A percentile compares a stretch with the other conserved stretches of the same genome.
Conservation (phyloP, 2,797 vertebrate genomes). For the Pangasius mekongensis region DNA sequence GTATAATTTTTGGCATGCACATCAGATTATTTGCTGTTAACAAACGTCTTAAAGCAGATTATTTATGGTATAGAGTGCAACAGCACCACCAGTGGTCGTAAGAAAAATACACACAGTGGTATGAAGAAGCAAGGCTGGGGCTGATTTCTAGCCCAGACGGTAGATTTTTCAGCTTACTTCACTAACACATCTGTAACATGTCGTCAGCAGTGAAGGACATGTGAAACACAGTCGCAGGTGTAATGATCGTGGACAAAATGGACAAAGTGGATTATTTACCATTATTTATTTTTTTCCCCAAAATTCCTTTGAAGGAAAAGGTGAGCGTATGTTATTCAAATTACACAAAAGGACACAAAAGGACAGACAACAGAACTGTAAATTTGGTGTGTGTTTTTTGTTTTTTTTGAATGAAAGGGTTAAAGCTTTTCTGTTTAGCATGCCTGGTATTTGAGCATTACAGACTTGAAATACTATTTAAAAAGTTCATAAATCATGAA, state of each 20-base stretch:
- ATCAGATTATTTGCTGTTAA: not conserved
- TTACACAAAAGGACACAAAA: not conserved
- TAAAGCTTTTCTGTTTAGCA: not conserved
- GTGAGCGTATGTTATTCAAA: not conserved
- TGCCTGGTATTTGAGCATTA: not conserved
- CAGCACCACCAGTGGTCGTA: not conserved
- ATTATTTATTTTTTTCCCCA: no score
- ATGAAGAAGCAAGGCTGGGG: not conserved
- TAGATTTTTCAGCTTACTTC: not conserved
- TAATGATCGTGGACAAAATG: not conserved
- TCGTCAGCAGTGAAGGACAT: not conserved
- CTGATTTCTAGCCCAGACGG: not conserved
- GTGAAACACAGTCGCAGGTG: not conserved
- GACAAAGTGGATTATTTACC: not conserved
- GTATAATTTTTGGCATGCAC: not conserved
- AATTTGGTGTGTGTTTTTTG: no score
- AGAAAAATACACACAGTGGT: not conserved
- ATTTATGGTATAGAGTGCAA: not conserved
- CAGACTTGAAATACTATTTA: not conserved
- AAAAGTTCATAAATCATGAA: not conserved
- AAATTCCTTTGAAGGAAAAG: not conserved
- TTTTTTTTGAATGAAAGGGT: no score
- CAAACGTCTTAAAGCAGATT: not conserved
- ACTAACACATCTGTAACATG: not conserved
- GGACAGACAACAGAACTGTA: not conserved